Conservation (phyloP, 2,888 invertebrate genomes). For the Pyrrhia umbra region DNA sequence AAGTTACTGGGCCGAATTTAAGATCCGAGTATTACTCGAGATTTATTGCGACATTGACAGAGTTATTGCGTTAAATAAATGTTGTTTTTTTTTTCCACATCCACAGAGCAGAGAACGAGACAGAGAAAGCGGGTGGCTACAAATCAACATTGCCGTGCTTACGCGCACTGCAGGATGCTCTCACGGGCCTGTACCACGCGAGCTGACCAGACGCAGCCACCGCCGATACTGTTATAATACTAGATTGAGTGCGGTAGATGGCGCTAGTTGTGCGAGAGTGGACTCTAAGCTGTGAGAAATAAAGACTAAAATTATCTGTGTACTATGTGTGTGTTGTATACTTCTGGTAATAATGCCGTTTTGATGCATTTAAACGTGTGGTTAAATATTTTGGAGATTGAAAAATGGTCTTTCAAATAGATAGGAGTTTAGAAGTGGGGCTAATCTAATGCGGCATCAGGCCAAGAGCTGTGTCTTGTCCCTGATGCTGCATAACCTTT, state of each 20-base stretch:
- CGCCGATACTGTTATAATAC: slow-evolving; percentile 67
- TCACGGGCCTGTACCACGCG: slow-evolving; percentile 93
- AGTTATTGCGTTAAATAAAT: no score
- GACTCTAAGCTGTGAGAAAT: background rate
- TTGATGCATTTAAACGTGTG: no score
- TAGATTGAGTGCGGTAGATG: slow-evolving; percentile 67
- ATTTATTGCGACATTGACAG: no score
- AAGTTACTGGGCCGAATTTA: no score
- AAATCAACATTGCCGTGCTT: slow-evolving; percentile 95
- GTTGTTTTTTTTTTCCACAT: background rate
- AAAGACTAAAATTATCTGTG: background rate
- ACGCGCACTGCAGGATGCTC: slow-evolving; percentile 96
- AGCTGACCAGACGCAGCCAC: slow-evolving; percentile 77
- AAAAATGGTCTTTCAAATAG: no score
- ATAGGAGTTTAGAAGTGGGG: no score
- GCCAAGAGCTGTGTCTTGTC: no score
- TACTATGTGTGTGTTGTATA: background rate
- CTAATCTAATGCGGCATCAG: no score
- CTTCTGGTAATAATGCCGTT: background rate
- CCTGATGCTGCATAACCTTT: no score
- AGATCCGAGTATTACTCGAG: no score
- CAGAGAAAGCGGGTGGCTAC: slow-evolving; percentile 97
- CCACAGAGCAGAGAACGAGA: slow-evolving; percentile 91
- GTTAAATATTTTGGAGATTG: background rate
- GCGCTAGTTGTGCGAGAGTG: slow-evolving; percentile 32